A percentile compares a stretch with the other conserved stretches of the same genome.
Conservation (phyloP, 2,888 invertebrate genomes). For the Agonum fuliginosum region DNA sequence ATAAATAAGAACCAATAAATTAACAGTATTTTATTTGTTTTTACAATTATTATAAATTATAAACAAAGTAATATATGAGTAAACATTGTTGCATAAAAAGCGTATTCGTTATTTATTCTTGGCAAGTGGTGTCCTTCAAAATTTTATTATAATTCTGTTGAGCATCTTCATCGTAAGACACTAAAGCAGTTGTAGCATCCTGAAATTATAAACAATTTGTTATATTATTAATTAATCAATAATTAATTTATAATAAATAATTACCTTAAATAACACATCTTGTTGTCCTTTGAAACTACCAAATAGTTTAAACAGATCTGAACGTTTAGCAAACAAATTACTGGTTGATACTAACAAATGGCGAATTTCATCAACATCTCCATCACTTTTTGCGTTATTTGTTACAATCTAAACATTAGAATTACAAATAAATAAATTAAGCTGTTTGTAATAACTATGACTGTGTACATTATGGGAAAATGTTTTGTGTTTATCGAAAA, state of each 20-base stretch:
- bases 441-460: too few species aligned
- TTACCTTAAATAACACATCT: conserved; percentile 76
- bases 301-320: conserved; percentile 80
- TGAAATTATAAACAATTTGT: conserved; percentile 63
- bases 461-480: too few species aligned
- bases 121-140: conserved; percentile 46
- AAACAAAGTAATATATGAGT: neutral
- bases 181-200: conserved; percentile 73
- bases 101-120: conserved; percentile 2
- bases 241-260: too few species aligned
- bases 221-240: conserved; percentile 4
- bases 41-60: neutral
- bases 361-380: conserved; percentile 75
- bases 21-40: conserved; percentile 6
- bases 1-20: conserved; percentile 23
- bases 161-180: conserved; percentile 67
- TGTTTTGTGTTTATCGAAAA: too few species aligned
- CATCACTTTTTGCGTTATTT: conserved; percentile 69
- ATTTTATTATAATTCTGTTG: conserved; percentile 41
- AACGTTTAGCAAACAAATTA: conserved; percentile 74
- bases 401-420: conserved; percentile 70
- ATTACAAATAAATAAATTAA: conserved; percentile 4
- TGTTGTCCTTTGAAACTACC: conserved; percentile 75
- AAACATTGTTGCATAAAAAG: too few species aligned
- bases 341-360: conserved; percentile 79